These are phyloP conservation scores for Premnoplex brunnescens DNA, from an alignment of 2,797 vertebrate genomes.

Conservation along the genomic window DNA sequence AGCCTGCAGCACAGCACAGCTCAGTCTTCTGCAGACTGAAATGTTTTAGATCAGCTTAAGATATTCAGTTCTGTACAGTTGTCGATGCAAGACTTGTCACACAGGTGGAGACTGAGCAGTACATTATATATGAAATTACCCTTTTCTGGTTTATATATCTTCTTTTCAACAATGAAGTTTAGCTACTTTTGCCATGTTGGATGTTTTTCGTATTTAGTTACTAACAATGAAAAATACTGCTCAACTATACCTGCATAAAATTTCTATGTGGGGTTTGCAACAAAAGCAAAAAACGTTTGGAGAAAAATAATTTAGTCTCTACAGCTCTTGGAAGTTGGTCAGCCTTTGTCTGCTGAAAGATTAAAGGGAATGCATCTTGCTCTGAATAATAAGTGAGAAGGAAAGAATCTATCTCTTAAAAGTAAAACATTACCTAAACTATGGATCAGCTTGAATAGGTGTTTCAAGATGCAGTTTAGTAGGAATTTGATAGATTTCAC, in stretches of 20 bases:
- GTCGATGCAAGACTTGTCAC: fast-evolving
- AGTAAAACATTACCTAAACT: conserved; percentile 36
- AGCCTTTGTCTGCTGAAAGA: background rate
- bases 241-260: background rate
- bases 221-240: background rate
- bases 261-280: background rate
- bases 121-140: fast-evolving
- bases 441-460: background rate
- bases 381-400: background rate
- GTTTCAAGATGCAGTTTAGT: conserved; percentile 25
- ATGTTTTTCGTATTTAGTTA: background rate
- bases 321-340: conserved; percentile 2
- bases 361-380: background rate
- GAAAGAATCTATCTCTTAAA: conserved; percentile 23
- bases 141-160: background rate
- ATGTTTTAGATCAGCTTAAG: background rate
- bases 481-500: conserved; percentile 63
- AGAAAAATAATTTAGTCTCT: background rate
- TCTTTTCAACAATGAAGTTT: background rate
- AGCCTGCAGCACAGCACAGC: background rate
- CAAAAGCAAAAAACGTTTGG: background rate
- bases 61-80: background rate
- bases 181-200: background rate
- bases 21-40: background rate
- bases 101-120: background rate